Evolutionary conservation across 2,888 invertebrate genomes (phyloP), one percentile per base, ranked within the genome.

Genomic region (Epirrhoe alternata): DNA sequence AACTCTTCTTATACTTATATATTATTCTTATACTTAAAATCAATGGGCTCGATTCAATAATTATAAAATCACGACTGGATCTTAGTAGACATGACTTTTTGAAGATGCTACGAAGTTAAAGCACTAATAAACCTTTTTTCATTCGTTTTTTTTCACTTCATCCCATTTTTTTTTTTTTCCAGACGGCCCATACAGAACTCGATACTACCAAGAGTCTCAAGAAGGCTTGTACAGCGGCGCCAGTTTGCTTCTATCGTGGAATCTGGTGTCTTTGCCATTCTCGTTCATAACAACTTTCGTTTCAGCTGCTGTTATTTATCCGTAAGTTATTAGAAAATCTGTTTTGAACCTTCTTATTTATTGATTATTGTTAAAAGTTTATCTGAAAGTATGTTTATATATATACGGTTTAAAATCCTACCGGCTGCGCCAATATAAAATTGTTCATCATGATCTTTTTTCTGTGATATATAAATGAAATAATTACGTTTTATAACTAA

Each of bases 191-290:
- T 97, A 97, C 88, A 94, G 98, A n/a, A 97, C 97, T n/a, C 94
- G 97, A 49, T 98, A 98, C 87, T 98, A 97, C 74, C 98, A 98
- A 82, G 98, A 98, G 81, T 96, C 97, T 0, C 96, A 98, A 60
- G 98, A 98, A 86, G 98, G 98, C 0, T 89, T 97, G 0, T 98
- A 98, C 85, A 96, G 97, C 3, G 98, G 98, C 0, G 96, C 97
- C 0, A 95, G 97, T 71, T 95, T 98, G 77, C 91, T 98, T 0
- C 91, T 97, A 0, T 96, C 97, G 0, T 97, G 97, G 87, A 96
- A 97, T 71, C 86, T 97, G 2, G 95, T 97, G 12, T 96, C 97
- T 0, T 88, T 98, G 64, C 98, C 98, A 0, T 96, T 98, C 81
- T 97, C 97, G 0, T 94, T 97, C 33, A 86, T 97, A 50, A 96